Base-by-base conservation (phyloP, 2,888 invertebrate species). In the Carterocephalus palaemon region DNA sequence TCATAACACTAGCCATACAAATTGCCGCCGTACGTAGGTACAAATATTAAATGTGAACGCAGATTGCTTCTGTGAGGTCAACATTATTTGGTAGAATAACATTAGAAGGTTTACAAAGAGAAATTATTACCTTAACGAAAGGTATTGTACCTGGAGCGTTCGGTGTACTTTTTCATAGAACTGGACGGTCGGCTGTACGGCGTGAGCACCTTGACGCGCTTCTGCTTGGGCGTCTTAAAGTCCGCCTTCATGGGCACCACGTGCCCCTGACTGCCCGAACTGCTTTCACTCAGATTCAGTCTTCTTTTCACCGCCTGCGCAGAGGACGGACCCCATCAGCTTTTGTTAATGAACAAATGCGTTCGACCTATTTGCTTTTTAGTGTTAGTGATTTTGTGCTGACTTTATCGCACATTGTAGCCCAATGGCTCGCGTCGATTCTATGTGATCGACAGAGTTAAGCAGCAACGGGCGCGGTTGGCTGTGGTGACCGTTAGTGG, bases 221-320 rank as follows among this genome's bases (percentile, higher is more conserved):
- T 90, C 68, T 89, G 89, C 61, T 89, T 89, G 53, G 90, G 90
- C 53, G 90, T 89, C 82, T 91, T 90, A 80, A 90, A 91, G 70
- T 90, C 90, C 54, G 88, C 89, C 70, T 90, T 90, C 70, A 90
- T 88, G 52, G 90, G 90, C 69, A 90, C 89, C 66, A 90, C 85
- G 65, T 86, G 84, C 49, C 79, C 85, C 59, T 75, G 89, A 67
- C 90, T 89, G 58, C 89, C 87, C 41, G 90, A 88, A 69, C 86
- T 84, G 69, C 85, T 85, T 70, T 86, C 91, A 88, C 84, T 91
- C 88, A 90, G 88, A 75, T 94, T 93, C 69, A 94, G 90, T 88
- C 94, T 92, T 85, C 95, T 89, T 89, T 95, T 95, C 64, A 95
- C 95, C 76, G 93, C 89, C 88, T 91, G 81, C 47, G 41, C 46